These are phyloP conservation scores for Sturmia bella DNA, from an alignment of 2,888 invertebrate species.

Conservation along the genomic window DNA sequence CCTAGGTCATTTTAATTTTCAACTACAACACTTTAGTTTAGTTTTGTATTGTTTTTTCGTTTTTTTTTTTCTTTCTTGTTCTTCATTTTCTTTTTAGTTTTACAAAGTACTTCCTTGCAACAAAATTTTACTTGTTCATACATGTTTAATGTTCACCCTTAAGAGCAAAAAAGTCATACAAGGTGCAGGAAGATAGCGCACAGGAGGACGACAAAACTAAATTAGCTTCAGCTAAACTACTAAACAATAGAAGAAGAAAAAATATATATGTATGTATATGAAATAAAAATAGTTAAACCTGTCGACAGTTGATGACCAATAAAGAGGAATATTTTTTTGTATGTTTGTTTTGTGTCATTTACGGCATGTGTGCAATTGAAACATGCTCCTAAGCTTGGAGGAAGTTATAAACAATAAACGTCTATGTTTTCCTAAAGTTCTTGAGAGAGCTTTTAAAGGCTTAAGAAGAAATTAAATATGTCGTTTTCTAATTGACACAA, in stretches of 20 bases:
- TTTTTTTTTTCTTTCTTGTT: constrained; percentile 5
- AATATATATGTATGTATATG: too few species aligned
- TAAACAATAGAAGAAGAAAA: constrained; percentile 54
- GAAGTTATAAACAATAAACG: constrained; percentile 10
- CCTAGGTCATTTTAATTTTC: constrained; percentile 69
- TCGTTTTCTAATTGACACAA: too few species aligned
- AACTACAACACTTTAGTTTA: constrained; percentile 35
- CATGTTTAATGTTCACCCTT: constrained; percentile 66
- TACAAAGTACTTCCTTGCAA: constrained; percentile 30
- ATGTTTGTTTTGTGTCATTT: constrained; percentile 29
- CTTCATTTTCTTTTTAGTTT: constrained; percentile 1
- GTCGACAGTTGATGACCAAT: constrained; percentile 62
- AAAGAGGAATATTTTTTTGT: constrained; percentile 13
- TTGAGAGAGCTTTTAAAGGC: too few species aligned
- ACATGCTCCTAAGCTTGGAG: constrained; percentile 25
- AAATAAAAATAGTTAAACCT: constrained; percentile 60
- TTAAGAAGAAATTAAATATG: too few species aligned
- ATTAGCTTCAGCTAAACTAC: constrained; percentile 36
- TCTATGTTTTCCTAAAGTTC: too few species aligned
- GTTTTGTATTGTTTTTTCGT: constrained; percentile 15
- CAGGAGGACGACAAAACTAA: constrained; percentile 23
- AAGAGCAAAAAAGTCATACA: constrained; percentile 52
- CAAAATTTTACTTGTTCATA: constrained; percentile 60
- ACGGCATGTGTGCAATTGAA: constrained; percentile 54
- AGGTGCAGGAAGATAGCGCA: constrained; percentile 53